Evolutionary conservation across 2,888 invertebrate genomes (phyloP).

Genomic region (Andricus quercusramuli): DNA sequence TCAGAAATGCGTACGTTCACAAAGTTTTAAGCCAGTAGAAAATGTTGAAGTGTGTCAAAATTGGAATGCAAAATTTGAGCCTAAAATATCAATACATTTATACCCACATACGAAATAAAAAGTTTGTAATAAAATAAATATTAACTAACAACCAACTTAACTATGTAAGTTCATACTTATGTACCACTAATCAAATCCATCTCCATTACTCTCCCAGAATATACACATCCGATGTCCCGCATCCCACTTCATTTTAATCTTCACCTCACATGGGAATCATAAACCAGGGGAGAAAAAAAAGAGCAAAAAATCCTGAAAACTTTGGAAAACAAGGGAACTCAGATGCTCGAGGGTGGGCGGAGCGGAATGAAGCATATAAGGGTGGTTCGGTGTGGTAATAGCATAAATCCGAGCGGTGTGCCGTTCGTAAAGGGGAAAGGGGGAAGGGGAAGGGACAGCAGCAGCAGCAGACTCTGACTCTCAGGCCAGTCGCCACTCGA

Average conservation of each 20-base stretch:
- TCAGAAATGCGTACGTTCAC: too few relatives aligned
- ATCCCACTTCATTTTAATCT: not conserved
- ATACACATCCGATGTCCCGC: too few relatives aligned
- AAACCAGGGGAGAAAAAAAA: not conserved
- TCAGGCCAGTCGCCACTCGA: conserved; percentile 76
- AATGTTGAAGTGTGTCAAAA: too few relatives aligned
- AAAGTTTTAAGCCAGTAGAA: too few relatives aligned
- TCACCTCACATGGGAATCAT: not conserved
- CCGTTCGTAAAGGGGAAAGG: conserved; percentile 55
- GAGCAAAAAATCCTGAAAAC: not conserved
- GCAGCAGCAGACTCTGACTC: conserved; percentile 42
- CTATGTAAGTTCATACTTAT: too few relatives aligned
- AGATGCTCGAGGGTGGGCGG: conserved; percentile 43
- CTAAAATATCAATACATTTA: too few relatives aligned
- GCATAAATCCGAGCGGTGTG: conserved; percentile 67
- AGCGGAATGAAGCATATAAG: conserved; percentile 58
- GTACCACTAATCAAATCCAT: too few relatives aligned
- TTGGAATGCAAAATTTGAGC: too few relatives aligned
- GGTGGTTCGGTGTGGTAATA: conserved; percentile 63
- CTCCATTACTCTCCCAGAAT: too few relatives aligned
- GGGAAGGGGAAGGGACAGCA: conserved; percentile 50
- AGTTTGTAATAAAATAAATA: too few relatives aligned
- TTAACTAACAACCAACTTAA: too few relatives aligned
- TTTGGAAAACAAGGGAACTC: conserved; percentile 11
- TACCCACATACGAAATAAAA: too few relatives aligned